These are phyloP conservation scores for Podilymbus podiceps DNA, from an alignment of 2,113 vertebrate species.

Conservation along the genomic window DNA sequence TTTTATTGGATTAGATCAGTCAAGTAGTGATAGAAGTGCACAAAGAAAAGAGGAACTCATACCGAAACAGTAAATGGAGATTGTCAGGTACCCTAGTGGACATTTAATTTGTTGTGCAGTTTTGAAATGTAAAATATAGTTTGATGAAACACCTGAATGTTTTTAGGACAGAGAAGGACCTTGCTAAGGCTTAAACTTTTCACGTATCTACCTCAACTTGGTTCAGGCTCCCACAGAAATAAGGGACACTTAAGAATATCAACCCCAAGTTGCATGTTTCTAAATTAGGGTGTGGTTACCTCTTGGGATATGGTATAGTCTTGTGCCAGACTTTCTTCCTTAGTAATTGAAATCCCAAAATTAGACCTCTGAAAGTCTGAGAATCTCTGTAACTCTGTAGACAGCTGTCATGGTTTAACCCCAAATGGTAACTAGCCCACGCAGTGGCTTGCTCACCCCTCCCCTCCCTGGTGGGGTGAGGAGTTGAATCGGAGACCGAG, in stretches of 20 bases:
- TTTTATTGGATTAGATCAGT: conserved; percentile 27
- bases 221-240: not conserved
- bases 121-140: not conserved
- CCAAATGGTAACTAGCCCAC: too few relatives aligned
- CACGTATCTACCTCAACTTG: not conserved
- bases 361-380: not conserved
- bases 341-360: not conserved
- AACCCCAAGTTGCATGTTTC: not conserved
- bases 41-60: not conserved
- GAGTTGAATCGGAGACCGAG: too few relatives aligned
- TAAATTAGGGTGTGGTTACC: not conserved
- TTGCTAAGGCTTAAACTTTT: not conserved
- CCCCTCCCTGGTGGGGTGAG: too few relatives aligned
- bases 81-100: not conserved
- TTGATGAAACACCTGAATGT: not conserved
- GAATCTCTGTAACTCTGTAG: not conserved
- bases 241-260: not conserved
- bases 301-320: not conserved
- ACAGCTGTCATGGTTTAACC: not conserved
- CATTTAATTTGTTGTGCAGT: not conserved
- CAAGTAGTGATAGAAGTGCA: not conserved
- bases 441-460: too few relatives aligned
- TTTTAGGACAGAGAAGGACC: not conserved
- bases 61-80: not conserved
- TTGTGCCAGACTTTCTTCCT: not conserved